Conservation (phyloP, 2,888 invertebrate genomes). For the Drosophila percnosoma region DNA sequence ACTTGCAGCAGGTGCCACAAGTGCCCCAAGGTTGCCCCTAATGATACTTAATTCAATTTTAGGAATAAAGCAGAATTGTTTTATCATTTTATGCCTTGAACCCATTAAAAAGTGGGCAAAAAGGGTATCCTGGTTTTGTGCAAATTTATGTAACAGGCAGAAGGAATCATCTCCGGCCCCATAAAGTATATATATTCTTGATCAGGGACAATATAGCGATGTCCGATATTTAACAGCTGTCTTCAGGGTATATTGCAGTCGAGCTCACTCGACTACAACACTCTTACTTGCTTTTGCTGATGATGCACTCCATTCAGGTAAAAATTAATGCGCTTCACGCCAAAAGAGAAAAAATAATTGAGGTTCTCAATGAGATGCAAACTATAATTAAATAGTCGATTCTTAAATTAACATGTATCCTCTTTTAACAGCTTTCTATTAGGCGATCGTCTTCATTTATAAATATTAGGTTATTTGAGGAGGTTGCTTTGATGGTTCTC, state of each 20-base stretch:
- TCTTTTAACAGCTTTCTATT: neutral
- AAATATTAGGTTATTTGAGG: conserved; percentile 1
- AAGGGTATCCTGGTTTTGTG: too few species aligned
- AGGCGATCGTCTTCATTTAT: conserved; percentile 1
- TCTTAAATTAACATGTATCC: neutral
- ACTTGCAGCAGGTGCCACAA: conserved; percentile 47
- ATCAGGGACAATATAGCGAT: too few species aligned
- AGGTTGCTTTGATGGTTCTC: neutral
- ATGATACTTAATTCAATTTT: conserved; percentile 51
- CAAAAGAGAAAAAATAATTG: neutral
- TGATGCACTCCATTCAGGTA: conserved; percentile 8
- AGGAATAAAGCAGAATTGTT: conserved; percentile 13
- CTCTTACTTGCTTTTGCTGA: neutral
- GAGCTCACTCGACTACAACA: too few species aligned
- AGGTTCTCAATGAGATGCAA: neutral
- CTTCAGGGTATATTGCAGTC: too few species aligned
- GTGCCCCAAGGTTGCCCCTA: conserved; percentile 15
- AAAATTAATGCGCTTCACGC: neutral
- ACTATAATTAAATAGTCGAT: neutral
- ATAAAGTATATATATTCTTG: too few species aligned
- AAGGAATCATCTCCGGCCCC: too few species aligned
- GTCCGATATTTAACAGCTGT: too few species aligned
- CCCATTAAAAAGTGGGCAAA: too few species aligned
- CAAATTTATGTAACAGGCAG: too few species aligned
- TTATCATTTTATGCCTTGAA: neutral